Percentiles rank a stretch among this genome's conserved stretches.
phyloP scores from a whole-genome alignment of 2,113 vertebrate genomes.

The Psilopogon haemacephalus region DNA sequence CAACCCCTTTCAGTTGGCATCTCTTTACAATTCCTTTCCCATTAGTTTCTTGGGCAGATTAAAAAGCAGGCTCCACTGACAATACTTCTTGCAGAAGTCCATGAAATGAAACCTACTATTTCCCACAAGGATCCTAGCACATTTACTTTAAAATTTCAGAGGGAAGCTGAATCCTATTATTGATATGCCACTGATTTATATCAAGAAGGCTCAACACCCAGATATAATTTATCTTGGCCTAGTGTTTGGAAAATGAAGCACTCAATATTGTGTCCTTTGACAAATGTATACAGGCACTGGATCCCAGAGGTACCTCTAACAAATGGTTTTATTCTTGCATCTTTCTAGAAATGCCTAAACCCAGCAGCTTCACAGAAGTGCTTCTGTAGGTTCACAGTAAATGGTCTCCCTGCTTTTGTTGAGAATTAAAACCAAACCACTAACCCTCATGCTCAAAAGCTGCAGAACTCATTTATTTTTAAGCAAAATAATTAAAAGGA shows the following conservation, averaged over 20 bases:
- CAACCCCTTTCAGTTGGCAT: background rate
- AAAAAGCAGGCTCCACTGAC: constrained; percentile 6
- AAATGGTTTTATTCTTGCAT: constrained; percentile 61
- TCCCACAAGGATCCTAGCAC: constrained; percentile 46
- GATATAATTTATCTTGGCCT: constrained; percentile 74
- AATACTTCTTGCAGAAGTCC: background rate
- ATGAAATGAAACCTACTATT: constrained; percentile 31
- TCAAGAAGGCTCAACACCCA: constrained; percentile 55
- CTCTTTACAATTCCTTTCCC: constrained; percentile 14
- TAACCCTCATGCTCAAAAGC: constrained; percentile 19
- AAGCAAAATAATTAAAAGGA: constrained; percentile 43
- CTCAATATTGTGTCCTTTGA: constrained; percentile 69
- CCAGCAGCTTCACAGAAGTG: constrained; percentile 25
- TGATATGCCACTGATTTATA: constrained; percentile 76
- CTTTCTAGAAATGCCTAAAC: constrained; percentile 33
- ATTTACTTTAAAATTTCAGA: constrained; percentile 47
- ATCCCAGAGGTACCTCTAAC: constrained; percentile 72
- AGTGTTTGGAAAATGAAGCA: constrained; percentile 71
- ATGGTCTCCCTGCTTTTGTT: background rate
- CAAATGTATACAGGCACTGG: constrained; percentile 66
- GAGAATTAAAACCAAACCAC: constrained; percentile 1
- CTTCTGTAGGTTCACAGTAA: background rate
- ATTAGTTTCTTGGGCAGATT: constrained; percentile 5
- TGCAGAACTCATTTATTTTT: constrained; percentile 32
- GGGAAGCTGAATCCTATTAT: constrained; percentile 60